phyloP scores from a whole-genome alignment of 2,888 invertebrate species.

The Litoditis marina region DNA sequence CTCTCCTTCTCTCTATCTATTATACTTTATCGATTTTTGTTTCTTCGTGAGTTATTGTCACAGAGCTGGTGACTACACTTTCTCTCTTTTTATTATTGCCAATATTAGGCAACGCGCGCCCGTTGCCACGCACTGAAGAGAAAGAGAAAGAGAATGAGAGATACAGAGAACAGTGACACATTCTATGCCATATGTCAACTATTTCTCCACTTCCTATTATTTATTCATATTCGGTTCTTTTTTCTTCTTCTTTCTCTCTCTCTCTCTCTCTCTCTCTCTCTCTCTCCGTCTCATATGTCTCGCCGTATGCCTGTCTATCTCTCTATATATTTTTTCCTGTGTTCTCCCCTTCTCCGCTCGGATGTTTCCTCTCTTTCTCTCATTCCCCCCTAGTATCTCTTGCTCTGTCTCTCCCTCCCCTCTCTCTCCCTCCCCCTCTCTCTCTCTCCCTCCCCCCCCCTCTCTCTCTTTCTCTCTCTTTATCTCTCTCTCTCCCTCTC shows the following conservation, averaged over 20 bases:
- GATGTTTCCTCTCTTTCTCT: not conserved
- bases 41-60: no score
- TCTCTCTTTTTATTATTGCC: no score
- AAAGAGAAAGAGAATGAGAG: not conserved
- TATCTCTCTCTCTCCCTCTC: not conserved
- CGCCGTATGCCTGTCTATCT: not conserved
- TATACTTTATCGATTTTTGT: no score
- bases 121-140: not conserved
- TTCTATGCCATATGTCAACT: not conserved
- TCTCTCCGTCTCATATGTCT: not conserved
- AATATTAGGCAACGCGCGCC: not conserved
- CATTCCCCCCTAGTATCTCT: slow-evolving; percentile 1
- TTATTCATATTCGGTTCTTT: not conserved
- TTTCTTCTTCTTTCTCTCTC: not conserved
- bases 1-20: no score
- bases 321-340: not conserved
- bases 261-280: not conserved
- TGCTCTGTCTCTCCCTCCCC: not conserved
- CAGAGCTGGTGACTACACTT: no score
- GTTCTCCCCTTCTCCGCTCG: not conserved
- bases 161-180: not conserved
- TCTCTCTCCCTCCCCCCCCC: not conserved
- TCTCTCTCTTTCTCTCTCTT: not conserved
- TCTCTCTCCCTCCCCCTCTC: not conserved
- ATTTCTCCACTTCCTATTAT: not conserved